phyloP scores from a whole-genome alignment of 2,888 invertebrate species.

The Frankliniella intonsa region DNA sequence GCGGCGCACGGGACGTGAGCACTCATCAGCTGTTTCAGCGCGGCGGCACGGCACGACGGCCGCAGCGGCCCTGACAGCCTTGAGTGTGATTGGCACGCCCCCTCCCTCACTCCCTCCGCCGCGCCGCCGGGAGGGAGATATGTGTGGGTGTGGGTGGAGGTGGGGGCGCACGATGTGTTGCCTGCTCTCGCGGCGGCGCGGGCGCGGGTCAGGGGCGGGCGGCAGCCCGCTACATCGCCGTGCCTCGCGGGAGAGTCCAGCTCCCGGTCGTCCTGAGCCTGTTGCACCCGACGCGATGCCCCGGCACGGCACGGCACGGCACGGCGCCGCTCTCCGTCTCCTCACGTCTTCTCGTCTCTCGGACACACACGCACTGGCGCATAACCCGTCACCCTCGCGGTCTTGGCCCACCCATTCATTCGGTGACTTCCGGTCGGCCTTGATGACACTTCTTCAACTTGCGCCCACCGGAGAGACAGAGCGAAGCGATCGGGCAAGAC shows the following conservation, averaged over 20 bases:
- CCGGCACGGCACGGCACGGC: no score
- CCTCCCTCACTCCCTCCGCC: neutral
- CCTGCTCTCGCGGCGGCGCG: neutral
- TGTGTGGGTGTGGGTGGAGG: neutral
- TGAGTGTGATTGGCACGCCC: neutral
- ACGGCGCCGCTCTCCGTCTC: no score
- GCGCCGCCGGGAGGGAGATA: neutral
- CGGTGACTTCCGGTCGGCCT: no score
- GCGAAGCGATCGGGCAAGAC: no score
- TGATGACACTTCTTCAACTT: no score
- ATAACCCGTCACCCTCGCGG: no score
- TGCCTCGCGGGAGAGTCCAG: neutral
- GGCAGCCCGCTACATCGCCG: neutral
- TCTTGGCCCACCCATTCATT: no score
- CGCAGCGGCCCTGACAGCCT: neutral
- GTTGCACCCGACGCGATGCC: no score
- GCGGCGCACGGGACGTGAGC: neutral
- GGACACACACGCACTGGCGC: no score
- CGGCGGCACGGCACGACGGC: neutral
- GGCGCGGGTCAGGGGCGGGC: neutral
- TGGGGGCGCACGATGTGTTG: neutral
- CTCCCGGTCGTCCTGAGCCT: neutral
- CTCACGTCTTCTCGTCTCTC: no score
- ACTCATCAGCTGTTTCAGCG: no score
- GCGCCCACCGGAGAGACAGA: no score